Percentiles rank a stretch among this genome's conserved stretches.
Conservation (phyloP, 1,140 invertebrate species). For the Danaus melanippus region DNA sequence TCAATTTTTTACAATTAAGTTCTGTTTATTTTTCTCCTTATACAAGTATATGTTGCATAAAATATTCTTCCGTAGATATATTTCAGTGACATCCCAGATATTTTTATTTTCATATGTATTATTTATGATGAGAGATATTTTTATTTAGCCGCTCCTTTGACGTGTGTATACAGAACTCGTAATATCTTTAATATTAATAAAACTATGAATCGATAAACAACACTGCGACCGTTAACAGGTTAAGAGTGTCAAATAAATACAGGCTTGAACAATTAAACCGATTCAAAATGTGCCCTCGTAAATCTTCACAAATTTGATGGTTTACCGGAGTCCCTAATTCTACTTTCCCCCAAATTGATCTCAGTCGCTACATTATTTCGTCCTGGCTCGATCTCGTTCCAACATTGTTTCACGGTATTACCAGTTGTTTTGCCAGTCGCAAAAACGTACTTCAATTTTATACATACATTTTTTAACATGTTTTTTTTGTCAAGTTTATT, state of each 20-base stretch:
- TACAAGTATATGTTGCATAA: too few relatives aligned
- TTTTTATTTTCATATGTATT: too few relatives aligned
- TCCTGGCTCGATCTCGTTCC: conserved; percentile 34
- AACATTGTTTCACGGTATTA: conserved; percentile 41
- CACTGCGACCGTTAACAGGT: not conserved
- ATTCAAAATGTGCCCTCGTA: conserved; percentile 35
- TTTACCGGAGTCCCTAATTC: conserved; percentile 30
- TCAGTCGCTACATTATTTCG: conserved; percentile 43
- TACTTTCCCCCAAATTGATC: conserved; percentile 47
- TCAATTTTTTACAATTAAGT: too few relatives aligned
- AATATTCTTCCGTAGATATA: too few relatives aligned
- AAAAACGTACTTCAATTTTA: conserved; percentile 24
- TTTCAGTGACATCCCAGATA: too few relatives aligned
- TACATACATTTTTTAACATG: not conserved
- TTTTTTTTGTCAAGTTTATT: too few relatives aligned
- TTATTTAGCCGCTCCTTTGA: too few relatives aligned
- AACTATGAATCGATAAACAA: too few relatives aligned
- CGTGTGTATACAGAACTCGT: too few relatives aligned
- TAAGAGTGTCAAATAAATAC: conserved; percentile 30
- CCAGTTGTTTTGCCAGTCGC: conserved; percentile 29
- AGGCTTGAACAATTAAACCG: conserved; percentile 26
- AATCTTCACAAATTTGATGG: conserved; percentile 48
- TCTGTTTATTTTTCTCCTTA: too few relatives aligned
- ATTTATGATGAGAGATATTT: too few relatives aligned
- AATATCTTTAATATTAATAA: too few relatives aligned